Base-by-base conservation (phyloP, 2,888 invertebrate species). In the Lasioglossum oenotherae region DNA sequence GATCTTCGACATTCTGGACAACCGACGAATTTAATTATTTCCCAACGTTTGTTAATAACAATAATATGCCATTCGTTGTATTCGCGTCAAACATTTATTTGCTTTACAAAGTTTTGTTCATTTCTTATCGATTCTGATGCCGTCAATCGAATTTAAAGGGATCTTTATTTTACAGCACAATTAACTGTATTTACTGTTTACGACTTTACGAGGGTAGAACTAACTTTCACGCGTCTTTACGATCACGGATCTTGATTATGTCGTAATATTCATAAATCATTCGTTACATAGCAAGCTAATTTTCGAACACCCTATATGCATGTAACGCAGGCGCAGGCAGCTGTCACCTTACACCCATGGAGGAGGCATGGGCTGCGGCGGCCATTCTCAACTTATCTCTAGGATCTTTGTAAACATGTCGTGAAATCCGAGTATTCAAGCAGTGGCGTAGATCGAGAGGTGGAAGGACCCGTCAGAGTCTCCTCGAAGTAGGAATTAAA, bases 401-500 rank as follows among this genome's bases (percentile, higher is more conserved):
- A 94, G 95, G 95, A 95, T 95, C 95, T 95, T 95, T 95, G 95
- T 95, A 95, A 95, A 95, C 95, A 95, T 94, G 95, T 95, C 95
- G 95, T 95, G 95, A 95, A 95, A 95, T 95, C 94, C 94, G 95
- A 95, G 95, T 95, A 95, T 94, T 94, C 92, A 91, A 90, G 92
- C 95, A 95, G 93, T 95, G 95, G 95, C 95, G 95, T 95, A 94
- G 94, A 93, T 91, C 89, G 87, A 86, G 86, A 89, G 93, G 91
- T 92, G 91, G 91, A 91, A 86, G 89, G 82, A 81, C 83, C 82
- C 81, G 84, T 81, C 80, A 74, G 84, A 84, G 79, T 76, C 83
- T 90, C 85, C 85, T 80, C 72, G 46, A 67, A 75, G 80, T 41
- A 80, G 77, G 82, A 90, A 88, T 86, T 83, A 76, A 84, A 90